Percentiles rank a stretch among this genome's conserved stretches.
These are phyloP conservation scores for Caenorhabditis sp. DNA, from an alignment of 2,888 invertebrate species.

Conservation along the genomic window DNA sequence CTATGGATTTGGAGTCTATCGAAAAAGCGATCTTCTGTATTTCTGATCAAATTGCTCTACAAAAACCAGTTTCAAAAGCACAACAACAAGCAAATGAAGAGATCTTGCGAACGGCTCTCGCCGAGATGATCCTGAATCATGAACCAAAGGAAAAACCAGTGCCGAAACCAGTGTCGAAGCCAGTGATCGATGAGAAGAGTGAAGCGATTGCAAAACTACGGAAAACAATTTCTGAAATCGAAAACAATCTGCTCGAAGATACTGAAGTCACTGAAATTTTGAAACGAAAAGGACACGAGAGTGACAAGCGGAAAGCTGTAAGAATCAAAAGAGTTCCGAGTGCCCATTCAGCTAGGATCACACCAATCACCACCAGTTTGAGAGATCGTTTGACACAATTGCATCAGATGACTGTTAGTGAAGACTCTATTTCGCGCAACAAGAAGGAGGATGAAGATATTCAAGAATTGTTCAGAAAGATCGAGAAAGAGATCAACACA, in stretches of 20 bases:
- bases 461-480: slow-evolving; percentile 61
- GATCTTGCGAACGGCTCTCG: slow-evolving; percentile 58
- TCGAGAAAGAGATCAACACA: slow-evolving; percentile 64
- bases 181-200: slow-evolving; percentile 20
- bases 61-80: slow-evolving; percentile 54
- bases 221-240: slow-evolving; percentile 54
- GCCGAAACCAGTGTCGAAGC: neutral
- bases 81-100: slow-evolving; percentile 67
- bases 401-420: slow-evolving; percentile 49
- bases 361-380: slow-evolving; percentile 55
- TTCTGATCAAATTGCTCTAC: slow-evolving; percentile 52
- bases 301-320: slow-evolving; percentile 22
- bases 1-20: slow-evolving; percentile 43
- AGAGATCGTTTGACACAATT: slow-evolving; percentile 51
- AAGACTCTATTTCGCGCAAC: slow-evolving; percentile 17
- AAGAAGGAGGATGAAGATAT: slow-evolving; percentile 44
- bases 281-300: slow-evolving; percentile 28
- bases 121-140: slow-evolving; percentile 66
- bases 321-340: slow-evolving; percentile 53
- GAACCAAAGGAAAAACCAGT: slow-evolving; percentile 9
- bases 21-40: slow-evolving; percentile 61
- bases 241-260: slow-evolving; percentile 62
- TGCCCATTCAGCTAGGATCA: slow-evolving; percentile 52
- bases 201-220: slow-evolving; percentile 52
- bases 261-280: slow-evolving; percentile 51